These are phyloP conservation scores for Cecropterus lyciades DNA, from an alignment of 1,140 invertebrate species.

Conservation along the genomic window DNA sequence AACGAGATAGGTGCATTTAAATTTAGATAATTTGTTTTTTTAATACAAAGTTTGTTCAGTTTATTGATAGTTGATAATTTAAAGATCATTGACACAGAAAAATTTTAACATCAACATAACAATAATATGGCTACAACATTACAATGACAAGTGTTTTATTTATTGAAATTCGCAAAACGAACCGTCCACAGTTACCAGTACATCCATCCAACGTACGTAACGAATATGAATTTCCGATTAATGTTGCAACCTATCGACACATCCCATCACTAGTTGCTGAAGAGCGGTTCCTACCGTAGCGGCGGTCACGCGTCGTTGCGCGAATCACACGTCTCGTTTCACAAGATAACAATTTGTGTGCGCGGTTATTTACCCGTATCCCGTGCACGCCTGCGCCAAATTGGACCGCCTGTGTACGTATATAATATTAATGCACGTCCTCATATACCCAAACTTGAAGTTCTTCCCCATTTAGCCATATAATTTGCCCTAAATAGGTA, in stretches of 20 bases:
- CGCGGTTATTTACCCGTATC: constrained; percentile 71
- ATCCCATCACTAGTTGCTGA: constrained; percentile 63
- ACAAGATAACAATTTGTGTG: constrained; percentile 83
- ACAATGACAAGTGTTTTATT: too few relatives aligned
- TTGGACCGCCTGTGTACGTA: constrained; percentile 52
- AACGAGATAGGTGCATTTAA: too few relatives aligned
- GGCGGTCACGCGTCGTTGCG: constrained; percentile 76
- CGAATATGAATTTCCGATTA: neutral
- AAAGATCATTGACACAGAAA: too few relatives aligned
- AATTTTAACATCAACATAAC: too few relatives aligned
- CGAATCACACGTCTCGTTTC: constrained; percentile 82
- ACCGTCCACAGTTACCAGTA: too few relatives aligned
- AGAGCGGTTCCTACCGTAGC: constrained; percentile 69
- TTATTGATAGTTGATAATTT: too few relatives aligned
- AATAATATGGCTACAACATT: too few relatives aligned
- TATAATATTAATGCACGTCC: constrained; percentile 15
- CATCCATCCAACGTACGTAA: neutral
- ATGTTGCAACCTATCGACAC: constrained; percentile 43
- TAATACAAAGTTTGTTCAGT: too few relatives aligned
- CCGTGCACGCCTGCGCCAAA: constrained; percentile 67
- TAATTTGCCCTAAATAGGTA: too few relatives aligned
- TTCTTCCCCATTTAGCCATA: neutral
- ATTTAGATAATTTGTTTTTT: too few relatives aligned
- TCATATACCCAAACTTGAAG: neutral
- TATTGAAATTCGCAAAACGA: too few relatives aligned